A percentile compares a stretch with the other conserved stretches of the same genome.
phyloP scores from a whole-genome alignment of 2,113 vertebrate genomes.

The zebrafish (Danio rerio) region GRCz12tu NC_133182.1:30141001-30141500 shows the following conservation, averaged over 20 bases:
- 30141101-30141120: neutral
- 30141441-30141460: too few relatives aligned
- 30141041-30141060: conserved; percentile 47
- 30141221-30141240: conserved; percentile 58
- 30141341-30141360: too few relatives aligned
- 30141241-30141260: conserved; percentile 55
- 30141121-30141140: conserved; percentile 32
- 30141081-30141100: conserved; percentile 21
- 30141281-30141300: conserved; percentile 38
- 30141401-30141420: too few relatives aligned
- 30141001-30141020: conserved; percentile 57
- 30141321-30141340: neutral
- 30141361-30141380: too few relatives aligned
- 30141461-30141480: too few relatives aligned
- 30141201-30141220: conserved; percentile 55
- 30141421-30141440: too few relatives aligned
- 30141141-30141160: neutral
- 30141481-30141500: too few relatives aligned
- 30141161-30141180: conserved; percentile 34
- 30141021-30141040: conserved; percentile 50
- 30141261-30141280: conserved; percentile 49
- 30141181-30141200: conserved; percentile 51
- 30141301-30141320: conserved; percentile 22
- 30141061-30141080: conserved; percentile 41
- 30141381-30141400: too few relatives aligned